phyloP scores from a whole-genome alignment of 92 coral and sea anemone species.

The Porites cylindrica region DNA sequence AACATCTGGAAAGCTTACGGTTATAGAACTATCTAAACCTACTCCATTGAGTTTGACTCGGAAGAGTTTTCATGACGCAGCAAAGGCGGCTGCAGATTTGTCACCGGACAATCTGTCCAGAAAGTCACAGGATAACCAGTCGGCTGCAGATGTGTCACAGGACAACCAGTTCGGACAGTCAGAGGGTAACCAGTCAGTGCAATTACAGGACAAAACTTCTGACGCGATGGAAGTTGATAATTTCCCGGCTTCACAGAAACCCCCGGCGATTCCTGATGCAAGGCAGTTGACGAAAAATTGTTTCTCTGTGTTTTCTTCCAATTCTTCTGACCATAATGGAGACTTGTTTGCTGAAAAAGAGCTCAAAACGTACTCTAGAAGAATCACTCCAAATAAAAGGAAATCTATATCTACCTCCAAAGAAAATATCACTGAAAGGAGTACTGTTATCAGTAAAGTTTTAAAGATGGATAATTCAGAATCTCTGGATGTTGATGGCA shows the following conservation, averaged over 20 bases:
- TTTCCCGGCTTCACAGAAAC: neutral
- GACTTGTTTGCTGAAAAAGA: slow-evolving; percentile 18
- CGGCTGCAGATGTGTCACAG: neutral
- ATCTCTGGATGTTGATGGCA: neutral
- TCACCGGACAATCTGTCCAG: no score
- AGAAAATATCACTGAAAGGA: neutral
- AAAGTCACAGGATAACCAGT: no score
- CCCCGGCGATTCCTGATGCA: neutral
- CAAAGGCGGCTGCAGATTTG: neutral
- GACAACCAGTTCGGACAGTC: no score
- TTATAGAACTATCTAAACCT: neutral
- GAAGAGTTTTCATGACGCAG: neutral
- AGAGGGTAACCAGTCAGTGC: neutral
- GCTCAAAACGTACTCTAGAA: slow-evolving; percentile 36
- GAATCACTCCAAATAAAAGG: slow-evolving; percentile 11
- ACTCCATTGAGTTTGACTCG: neutral
- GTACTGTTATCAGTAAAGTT: slow-evolving; percentile 20
- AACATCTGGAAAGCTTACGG: neutral
- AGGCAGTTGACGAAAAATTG: neutral
- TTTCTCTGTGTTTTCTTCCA: slow-evolving; percentile 24
- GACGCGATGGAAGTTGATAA: neutral
- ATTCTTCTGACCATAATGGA: slow-evolving; percentile 1
- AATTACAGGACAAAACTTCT: neutral
- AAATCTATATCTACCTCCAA: slow-evolving; percentile 10
- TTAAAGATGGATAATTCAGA: slow-evolving; percentile 25